Base-by-base conservation (phyloP, 2,888 invertebrate species). In the Helobdella robusta region DNA sequence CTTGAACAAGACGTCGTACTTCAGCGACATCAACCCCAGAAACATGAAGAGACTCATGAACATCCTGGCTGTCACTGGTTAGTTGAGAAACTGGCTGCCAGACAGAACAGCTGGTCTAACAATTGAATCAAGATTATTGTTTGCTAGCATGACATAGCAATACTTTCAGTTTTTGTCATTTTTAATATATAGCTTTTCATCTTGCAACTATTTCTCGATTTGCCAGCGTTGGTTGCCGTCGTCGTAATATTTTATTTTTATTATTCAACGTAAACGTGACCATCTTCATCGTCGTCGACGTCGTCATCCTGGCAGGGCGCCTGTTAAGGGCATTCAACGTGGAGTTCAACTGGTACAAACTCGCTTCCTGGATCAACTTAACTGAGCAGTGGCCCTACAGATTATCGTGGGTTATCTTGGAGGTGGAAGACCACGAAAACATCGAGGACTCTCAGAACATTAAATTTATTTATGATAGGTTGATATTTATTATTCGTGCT, bases 371-470 rank as follows among this genome's bases (percentile, higher is more conserved):
- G 97, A 89, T 97, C 72, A 95, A 97, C 81, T 86, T 98, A 66
- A 93, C 95, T 0, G 98, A 98, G 78, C 97, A 97, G 79, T 98
- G 97, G 97, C 97, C 97, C 0, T 89, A 93, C 81, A 84, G 95
- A 65, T 90, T 94, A 32, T 94, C 95, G 18, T 95, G 95, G 94
- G 88, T 98, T 75, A 92, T 97, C 70, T 86, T 93, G 74, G 89
- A 91, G 78, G 91, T 89, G 77, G 94, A 95, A 79, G 85, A 88
- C 66, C 87, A 86, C 73, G 92, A 94, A 77, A 89, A 85, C 68
- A 84, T 91, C 59, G 77, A 78, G 68, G 93, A 94, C 78, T 84
- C 84, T 68, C 86, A 87, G 54, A 87, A 93, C 3, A 83, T 97
- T 64, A 91, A 92, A 79, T 85, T 86, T 70, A 86, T 97, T 69